Evolutionary conservation across 2,113 vertebrate genomes (phyloP).

Genomic region (Brachypteracias leptosomus): DNA sequence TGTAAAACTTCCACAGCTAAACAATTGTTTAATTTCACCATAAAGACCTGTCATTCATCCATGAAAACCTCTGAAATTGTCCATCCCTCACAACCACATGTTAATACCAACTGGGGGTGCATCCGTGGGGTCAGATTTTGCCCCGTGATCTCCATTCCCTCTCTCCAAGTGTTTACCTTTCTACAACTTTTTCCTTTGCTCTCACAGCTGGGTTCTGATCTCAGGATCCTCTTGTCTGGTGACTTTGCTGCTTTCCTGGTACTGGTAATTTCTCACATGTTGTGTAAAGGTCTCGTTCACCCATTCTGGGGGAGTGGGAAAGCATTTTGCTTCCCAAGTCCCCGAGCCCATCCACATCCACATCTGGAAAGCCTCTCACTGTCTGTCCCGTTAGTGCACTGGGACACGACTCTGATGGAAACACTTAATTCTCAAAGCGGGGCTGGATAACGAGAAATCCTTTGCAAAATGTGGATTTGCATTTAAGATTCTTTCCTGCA

Average conservation of each 20-base stretch:
- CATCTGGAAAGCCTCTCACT: constrained; percentile 53
- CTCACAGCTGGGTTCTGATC: background rate
- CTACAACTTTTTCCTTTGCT: background rate
- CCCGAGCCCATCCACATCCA: background rate
- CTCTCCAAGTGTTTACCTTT: background rate
- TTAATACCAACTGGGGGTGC: background rate
- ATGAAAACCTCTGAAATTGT: background rate
- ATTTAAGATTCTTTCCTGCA: constrained; percentile 42
- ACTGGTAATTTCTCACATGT: background rate
- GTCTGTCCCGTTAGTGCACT: background rate
- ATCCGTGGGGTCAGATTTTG: background rate
- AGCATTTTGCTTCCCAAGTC: background rate
- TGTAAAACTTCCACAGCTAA: too few relatives aligned
- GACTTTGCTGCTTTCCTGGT: rapidly evolving
- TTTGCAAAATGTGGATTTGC: constrained; percentile 46
- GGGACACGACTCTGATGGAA: constrained; percentile 47
- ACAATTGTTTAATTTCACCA: background rate
- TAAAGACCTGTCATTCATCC: background rate
- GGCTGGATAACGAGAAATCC: constrained; percentile 33
- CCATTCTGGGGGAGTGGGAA: background rate
- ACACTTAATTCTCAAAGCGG: constrained; percentile 53
- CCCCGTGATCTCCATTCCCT: background rate
- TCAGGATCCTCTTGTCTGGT: background rate
- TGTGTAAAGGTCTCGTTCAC: background rate
- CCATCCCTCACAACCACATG: background rate